A percentile compares a stretch with the other conserved stretches of the same genome.
These are phyloP conservation scores for Heliocidaris erythrogramma DNA, from an alignment of 35 echinoderm and acorn worm genomes.

Conservation along the genomic window DNA sequence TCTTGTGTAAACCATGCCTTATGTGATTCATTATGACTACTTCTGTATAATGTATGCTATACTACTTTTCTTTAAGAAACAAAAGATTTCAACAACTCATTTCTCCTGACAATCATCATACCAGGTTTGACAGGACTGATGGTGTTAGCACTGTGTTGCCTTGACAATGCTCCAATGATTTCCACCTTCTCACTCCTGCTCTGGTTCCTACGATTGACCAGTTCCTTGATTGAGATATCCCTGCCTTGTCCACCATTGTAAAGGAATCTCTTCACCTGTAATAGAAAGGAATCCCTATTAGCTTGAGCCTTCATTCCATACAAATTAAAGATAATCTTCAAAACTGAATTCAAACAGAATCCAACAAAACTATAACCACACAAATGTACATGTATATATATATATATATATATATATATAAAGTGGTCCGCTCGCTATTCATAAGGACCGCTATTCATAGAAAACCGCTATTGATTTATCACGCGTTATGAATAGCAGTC, in stretches of 20 bases:
- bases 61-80: too few species aligned
- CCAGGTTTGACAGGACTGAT: constrained; percentile 25
- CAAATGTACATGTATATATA: not conserved
- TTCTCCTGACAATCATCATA: not conserved
- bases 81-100: too few species aligned
- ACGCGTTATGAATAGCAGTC: too few species aligned
- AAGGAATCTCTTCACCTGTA: constrained; percentile 64
- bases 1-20: too few species aligned
- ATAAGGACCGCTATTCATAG: too few species aligned
- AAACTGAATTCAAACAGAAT: not conserved
- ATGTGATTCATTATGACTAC: too few species aligned
- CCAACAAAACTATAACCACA: not conserved
- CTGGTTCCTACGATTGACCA: constrained; percentile 74
- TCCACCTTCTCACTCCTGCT: constrained; percentile 29
- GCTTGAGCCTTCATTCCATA: not conserved
- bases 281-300: too few species aligned
- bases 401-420: too few species aligned
- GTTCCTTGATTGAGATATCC: constrained; percentile 51
- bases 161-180: constrained; percentile 36
- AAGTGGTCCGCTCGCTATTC: too few species aligned
- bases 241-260: constrained; percentile 69
- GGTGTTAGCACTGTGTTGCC: constrained; percentile 44
- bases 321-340: not conserved
- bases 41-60: too few species aligned
- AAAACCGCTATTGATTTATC: too few species aligned